These are phyloP conservation scores for Hycleus phaleratus DNA, from an alignment of 1,140 invertebrate genomes.

Conservation along the genomic window DNA sequence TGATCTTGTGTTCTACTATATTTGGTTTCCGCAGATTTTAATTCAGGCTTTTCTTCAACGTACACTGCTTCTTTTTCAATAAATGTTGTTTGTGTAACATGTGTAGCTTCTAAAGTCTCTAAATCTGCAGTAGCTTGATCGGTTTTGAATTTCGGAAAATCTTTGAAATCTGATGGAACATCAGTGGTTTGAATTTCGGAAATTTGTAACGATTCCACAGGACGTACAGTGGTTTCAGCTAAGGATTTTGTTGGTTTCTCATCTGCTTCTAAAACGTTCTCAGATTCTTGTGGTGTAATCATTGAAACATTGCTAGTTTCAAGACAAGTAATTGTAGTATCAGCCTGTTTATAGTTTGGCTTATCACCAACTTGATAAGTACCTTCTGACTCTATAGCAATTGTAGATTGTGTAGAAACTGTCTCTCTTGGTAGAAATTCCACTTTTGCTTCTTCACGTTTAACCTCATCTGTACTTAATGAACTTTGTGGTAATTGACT, in stretches of 20 bases:
- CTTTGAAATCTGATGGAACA: slow-evolving; percentile 45
- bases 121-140: slow-evolving; percentile 45
- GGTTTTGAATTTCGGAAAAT: slow-evolving; percentile 46
- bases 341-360: slow-evolving; percentile 45
- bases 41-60: slow-evolving; percentile 34
- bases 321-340: slow-evolving; percentile 44
- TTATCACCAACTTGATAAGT: slow-evolving; percentile 41
- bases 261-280: slow-evolving; percentile 43
- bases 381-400: slow-evolving; percentile 52
- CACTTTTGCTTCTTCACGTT: slow-evolving; percentile 47
- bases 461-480: slow-evolving; percentile 42
- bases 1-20: slow-evolving; percentile 43
- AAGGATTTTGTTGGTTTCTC: slow-evolving; percentile 42
- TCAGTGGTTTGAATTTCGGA: slow-evolving; percentile 50
- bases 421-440: slow-evolving; percentile 52
- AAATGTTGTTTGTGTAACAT: slow-evolving; percentile 46
- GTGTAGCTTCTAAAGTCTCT: slow-evolving; percentile 49
- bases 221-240: slow-evolving; percentile 46
- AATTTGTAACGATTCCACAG: slow-evolving; percentile 48
- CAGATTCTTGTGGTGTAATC: slow-evolving; percentile 50
- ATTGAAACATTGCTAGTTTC: slow-evolving; percentile 48
- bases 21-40: slow-evolving; percentile 37
- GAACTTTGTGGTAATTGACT: slow-evolving; percentile 51
- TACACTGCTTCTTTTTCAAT: slow-evolving; percentile 49
- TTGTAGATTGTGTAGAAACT: slow-evolving; percentile 49